Evolutionary conservation across 2,113 vertebrate genomes (phyloP), one percentile per base, ranked within the genome.

Genomic region (Noctilio leporinus): DNA sequence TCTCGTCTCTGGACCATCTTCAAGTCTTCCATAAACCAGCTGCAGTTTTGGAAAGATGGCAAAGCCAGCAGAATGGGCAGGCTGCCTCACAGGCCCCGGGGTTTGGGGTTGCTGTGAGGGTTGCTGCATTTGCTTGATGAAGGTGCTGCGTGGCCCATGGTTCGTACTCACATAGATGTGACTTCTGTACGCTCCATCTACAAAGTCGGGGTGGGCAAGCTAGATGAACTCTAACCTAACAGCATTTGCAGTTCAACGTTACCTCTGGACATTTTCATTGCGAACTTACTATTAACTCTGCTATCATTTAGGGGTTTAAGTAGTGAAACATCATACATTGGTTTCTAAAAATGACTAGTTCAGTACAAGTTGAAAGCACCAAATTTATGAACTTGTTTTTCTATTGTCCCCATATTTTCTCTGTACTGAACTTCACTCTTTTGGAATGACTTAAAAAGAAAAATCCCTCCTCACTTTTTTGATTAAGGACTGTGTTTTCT

Each of bases 21-120:
- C 86, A 95, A 91, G 43, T 35, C 72, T 77, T 91, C 87, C 47
- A 26, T 49, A 85, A 90, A 87, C 75, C 95, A 97, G 86, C 92
- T 92, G 93, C 57, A 30, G 75, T 77, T 96, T 45, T 26, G 82
- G 94, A 35, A 95, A 91, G 59, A 93, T 28, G 82, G 88, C 83
- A 95, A 89, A 49, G 93, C 19, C 55, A 55, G 33, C 11, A 26
- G 10, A 6, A 35, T 2, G 9, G 76, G 49, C 43, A 47, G 53
- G 51, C 64, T 4, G 2, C 15, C n/a, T 86, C n/a, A 4, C 43
- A 40, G 10, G 20, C 47, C 35, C 43, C 57, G 40, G 24, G 28
- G 15, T n/a, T 62, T 22, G 10, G 28, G 40, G 47, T 0, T 1
- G 15, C n/a, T 30, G 3, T n/a, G 24, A 26, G 59, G 35, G 33